phyloP scores from a whole-genome alignment of 2,888 invertebrate species.

The Eudasyphora cyanicolor region DNA sequence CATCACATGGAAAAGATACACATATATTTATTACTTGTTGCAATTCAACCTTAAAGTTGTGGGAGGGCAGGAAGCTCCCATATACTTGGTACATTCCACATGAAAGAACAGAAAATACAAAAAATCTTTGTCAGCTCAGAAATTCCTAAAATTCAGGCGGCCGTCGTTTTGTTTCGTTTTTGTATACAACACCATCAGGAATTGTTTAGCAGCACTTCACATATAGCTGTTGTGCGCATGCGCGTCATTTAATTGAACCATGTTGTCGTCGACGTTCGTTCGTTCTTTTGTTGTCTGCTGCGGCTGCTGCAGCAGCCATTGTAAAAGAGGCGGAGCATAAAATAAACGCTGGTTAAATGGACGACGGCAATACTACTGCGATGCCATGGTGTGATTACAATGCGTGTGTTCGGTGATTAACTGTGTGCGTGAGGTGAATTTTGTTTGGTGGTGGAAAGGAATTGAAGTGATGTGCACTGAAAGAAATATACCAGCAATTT shows the following conservation, averaged over 20 bases:
- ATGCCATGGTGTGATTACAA: not conserved
- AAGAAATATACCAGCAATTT: not conserved
- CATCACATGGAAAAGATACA: not conserved
- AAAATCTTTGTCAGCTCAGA: not conserved
- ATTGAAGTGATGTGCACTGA: constrained; percentile 17
- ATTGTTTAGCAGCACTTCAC: not conserved
- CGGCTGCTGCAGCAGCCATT: constrained; percentile 71
- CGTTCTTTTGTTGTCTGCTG: constrained; percentile 8
- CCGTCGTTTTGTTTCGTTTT: constrained; percentile 13
- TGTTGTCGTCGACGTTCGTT: no score
- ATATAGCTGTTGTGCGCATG: constrained; percentile 68
- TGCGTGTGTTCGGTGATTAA: not conserved
- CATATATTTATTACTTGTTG: constrained; percentile 51
- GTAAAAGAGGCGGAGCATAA: constrained; percentile 77
- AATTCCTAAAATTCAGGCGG: constrained; percentile 36
- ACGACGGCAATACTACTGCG: not conserved
- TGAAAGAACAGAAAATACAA: constrained; percentile 40
- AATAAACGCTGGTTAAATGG: not conserved
- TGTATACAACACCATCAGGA: not conserved
- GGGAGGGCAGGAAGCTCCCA: not conserved
- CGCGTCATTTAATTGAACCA: constrained; percentile 64
- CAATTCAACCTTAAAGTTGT: constrained; percentile 6
- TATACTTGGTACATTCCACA: no score
- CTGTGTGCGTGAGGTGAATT: constrained; percentile 2
- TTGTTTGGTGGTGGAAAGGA: not conserved